These are phyloP conservation scores for Orcinus orca DNA, from an alignment of 2,113 vertebrate genomes.

Conservation along the genomic window DNA sequence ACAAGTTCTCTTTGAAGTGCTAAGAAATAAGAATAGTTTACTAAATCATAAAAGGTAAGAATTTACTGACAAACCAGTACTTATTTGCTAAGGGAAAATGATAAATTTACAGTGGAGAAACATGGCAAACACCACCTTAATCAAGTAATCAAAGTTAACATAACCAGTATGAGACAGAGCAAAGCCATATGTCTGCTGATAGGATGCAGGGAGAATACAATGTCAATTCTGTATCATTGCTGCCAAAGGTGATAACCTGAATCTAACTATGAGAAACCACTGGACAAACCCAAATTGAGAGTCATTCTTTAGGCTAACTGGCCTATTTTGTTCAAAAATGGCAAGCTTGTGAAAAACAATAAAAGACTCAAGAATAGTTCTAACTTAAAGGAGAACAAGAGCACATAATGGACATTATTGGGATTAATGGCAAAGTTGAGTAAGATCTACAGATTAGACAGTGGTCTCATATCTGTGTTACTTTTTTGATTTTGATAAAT, in stretches of 20 bases:
- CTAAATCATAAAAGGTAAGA: neutral
- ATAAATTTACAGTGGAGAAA: neutral
- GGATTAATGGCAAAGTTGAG: neutral
- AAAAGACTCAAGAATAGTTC: neutral
- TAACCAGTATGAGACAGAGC: neutral
- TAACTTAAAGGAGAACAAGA: neutral
- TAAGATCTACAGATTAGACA: neutral
- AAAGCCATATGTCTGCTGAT: neutral
- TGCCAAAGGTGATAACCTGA: neutral
- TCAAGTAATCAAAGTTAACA: neutral
- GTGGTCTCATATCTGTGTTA: neutral
- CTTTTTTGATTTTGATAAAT: neutral
- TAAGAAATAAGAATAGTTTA: slow-evolving; percentile 3
- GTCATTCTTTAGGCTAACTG: neutral
- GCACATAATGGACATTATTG: neutral
- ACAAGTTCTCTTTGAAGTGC: neutral
- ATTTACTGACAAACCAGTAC: neutral
- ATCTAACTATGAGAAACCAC: neutral
- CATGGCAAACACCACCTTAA: neutral
- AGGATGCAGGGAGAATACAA: neutral
- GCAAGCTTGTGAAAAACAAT: neutral
- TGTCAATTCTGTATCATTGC: neutral
- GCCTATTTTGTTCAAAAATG: neutral
- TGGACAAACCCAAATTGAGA: neutral
- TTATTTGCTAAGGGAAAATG: neutral